Percentiles rank a stretch among this genome's conserved stretches.
These are phyloP conservation scores for Sebastes oblongus DNA, from an alignment of 2,797 vertebrate genomes.

Conservation along the genomic window DNA sequence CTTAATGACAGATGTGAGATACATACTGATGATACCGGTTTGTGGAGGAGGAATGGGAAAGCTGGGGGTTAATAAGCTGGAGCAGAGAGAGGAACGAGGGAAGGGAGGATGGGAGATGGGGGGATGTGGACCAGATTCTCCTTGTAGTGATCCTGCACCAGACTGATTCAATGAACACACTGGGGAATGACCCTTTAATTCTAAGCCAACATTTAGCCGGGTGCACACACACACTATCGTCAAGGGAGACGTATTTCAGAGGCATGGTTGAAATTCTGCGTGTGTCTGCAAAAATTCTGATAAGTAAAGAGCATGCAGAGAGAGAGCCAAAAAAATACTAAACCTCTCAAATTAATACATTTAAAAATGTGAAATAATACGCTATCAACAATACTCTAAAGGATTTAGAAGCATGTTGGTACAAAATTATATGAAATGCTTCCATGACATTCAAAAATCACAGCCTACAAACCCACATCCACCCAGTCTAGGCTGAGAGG, in stretches of 20 bases:
- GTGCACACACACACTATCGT: slow-evolving; percentile 37
- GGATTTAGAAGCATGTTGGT: not conserved
- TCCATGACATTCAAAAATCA: not conserved
- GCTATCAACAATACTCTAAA: not conserved
- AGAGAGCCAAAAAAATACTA: slow-evolving; percentile 18
- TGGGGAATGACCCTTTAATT: slow-evolving; percentile 74
- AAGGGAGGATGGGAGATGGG: slow-evolving; percentile 28
- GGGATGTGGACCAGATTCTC: slow-evolving; percentile 28
- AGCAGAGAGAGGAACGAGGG: slow-evolving; percentile 4
- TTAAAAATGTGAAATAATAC: not conserved
- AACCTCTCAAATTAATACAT: slow-evolving; percentile 14
- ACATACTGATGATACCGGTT: slow-evolving; percentile 51
- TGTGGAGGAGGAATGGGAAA: slow-evolving; percentile 32
- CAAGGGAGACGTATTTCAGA: slow-evolving; percentile 44
- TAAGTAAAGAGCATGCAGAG: slow-evolving; percentile 31
- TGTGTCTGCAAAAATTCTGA: slow-evolving; percentile 69
- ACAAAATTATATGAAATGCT: not conserved
- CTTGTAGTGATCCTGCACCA: slow-evolving; percentile 46
- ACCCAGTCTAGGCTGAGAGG: slow-evolving; percentile 43
- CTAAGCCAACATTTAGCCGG: slow-evolving; percentile 69
- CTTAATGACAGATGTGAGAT: slow-evolving; percentile 59
- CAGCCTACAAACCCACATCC: slow-evolving; percentile 56
- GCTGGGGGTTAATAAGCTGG: slow-evolving; percentile 66
- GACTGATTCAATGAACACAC: slow-evolving; percentile 60
- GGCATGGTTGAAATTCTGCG: slow-evolving; percentile 69